Base-by-base conservation (phyloP, 2,888 invertebrate genomes). In the Stomorhina lunata region DNA sequence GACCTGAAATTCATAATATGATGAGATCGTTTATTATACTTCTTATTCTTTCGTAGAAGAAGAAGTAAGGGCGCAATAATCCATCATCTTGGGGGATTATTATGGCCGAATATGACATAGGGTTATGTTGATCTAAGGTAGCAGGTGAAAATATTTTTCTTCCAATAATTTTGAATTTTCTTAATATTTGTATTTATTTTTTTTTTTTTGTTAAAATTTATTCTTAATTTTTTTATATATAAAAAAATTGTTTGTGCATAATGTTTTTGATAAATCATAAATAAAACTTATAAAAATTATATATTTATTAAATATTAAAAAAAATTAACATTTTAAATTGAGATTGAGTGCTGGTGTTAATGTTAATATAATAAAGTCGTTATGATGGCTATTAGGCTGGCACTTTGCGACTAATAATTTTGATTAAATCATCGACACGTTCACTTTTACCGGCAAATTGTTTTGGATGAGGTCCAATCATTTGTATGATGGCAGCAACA, bases 401-500 rank as follows among this genome's bases (percentile, higher is more conserved):
- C 85, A 94, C 91, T 89, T 94, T 94, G 88, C 93, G 93, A 91
- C 94, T 93, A 85, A 97, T 94, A 86, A 94, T 92, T 85, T 95
- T 95, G 86, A 97, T 95, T 85, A 96, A 93, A 86, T 95, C 94
- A 91, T 97, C 97, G 81, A 97, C 93, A 86, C 97, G 94, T 85
- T 94, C 93, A 81, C 97, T 97, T 79, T 94, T 93, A 45, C 97
- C 97, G 88, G 95, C 94, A 92, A 96, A 97, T 88, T 95, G 94
- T 87, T 93, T 93, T 55, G 97, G 96, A 91, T 95, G 95, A 9
- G 97, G 97, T 22, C 97, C 97, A 88, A 98, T 95, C 95, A 98
- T 95, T 90, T 96, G 96, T 84, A 97, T 94, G 81, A 98, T 93
- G 90, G 96, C 96, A 43, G 96, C 96, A 85, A 97, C 97, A 91